Percentiles rank a stretch among this genome's conserved stretches.
Evolutionary conservation across 2,888 invertebrate genomes (phyloP).

Genomic region (Morinoia aosen): DNA sequence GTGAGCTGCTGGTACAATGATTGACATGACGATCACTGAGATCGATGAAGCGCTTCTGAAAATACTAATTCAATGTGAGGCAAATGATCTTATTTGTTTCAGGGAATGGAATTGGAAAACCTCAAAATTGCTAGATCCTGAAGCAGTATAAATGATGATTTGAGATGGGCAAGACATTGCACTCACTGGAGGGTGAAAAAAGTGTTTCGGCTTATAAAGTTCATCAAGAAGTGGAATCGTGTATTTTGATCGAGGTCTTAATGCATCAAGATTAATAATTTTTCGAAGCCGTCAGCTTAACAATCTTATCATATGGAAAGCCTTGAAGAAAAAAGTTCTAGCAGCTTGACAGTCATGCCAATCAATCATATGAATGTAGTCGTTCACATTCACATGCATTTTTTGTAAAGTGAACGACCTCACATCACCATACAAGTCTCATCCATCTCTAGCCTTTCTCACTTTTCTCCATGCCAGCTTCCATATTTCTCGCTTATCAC

Average conservation of each 20-base stretch:
- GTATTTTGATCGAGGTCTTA: neutral
- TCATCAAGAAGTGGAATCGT: neutral
- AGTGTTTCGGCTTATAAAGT: neutral
- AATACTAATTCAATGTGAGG: neutral
- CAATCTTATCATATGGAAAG: neutral
- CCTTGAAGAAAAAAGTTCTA: neutral
- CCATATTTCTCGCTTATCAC: too few species aligned
- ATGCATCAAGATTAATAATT: neutral
- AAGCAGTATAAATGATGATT: neutral
- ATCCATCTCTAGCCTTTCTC: too few species aligned
- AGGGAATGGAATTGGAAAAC: neutral
- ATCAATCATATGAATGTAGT: too few species aligned
- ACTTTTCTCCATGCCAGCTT: too few species aligned
- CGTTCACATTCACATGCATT: too few species aligned
- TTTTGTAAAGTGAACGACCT: too few species aligned
- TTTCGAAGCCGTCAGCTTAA: too few species aligned
- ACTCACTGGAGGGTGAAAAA: neutral
- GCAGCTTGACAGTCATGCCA: neutral
- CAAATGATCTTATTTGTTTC: neutral
- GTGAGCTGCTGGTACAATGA: neutral
- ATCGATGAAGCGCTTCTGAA: neutral
- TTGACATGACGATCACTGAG: neutral
- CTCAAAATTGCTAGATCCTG: neutral
- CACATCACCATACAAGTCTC: too few species aligned
- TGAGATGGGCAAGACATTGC: neutral